A percentile compares a stretch with the other conserved stretches of the same genome.
These are phyloP conservation scores for Crossaster papposus DNA, from an alignment of 53 echinoderm and acorn worm species.

Conservation along the genomic window DNA sequence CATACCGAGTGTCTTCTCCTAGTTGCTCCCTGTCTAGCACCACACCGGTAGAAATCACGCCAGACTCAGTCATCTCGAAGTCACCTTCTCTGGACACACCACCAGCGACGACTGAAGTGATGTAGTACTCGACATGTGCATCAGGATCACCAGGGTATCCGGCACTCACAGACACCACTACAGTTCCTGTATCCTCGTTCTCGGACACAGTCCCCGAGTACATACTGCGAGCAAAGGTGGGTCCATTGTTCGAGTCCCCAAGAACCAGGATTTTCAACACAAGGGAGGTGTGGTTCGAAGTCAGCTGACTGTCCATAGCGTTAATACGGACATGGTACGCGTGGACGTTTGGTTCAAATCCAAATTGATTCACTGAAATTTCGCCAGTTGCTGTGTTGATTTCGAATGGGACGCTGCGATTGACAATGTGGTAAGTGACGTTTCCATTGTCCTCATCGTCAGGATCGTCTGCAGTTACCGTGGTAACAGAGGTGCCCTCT, in stretches of 20 bases:
- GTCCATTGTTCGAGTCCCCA: conserved; percentile 67
- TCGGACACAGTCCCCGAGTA: conserved; percentile 72
- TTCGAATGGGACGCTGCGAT: conserved; percentile 69
- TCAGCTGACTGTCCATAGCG: conserved; percentile 74
- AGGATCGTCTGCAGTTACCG: conserved; percentile 73
- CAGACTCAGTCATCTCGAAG: conserved; percentile 66
- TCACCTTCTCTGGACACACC: conserved; percentile 60
- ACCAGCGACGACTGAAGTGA: conserved; percentile 72
- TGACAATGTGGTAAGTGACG: conserved; percentile 69
- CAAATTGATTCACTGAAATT: conserved; percentile 62
- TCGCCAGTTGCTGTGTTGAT: conserved; percentile 75
- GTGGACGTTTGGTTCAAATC: conserved; percentile 44
- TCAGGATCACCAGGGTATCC: conserved; percentile 62
- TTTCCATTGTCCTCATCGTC: conserved; percentile 85
- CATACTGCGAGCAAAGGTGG: conserved; percentile 59
- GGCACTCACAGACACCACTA: conserved; percentile 73
- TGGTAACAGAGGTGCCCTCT: conserved; percentile 63
- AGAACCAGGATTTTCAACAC: conserved; percentile 71
- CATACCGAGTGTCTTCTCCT: conserved; percentile 57
- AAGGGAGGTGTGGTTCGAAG: conserved; percentile 56
- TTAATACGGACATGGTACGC: conserved; percentile 67
- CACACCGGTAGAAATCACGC: conserved; percentile 69
- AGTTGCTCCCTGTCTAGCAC: conserved; percentile 78
- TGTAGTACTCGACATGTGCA: conserved; percentile 77
- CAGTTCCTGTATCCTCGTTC: conserved; percentile 68